Base-by-base conservation (phyloP, 2,888 invertebrate genomes). In the Acanthopleura granulata region DNA sequence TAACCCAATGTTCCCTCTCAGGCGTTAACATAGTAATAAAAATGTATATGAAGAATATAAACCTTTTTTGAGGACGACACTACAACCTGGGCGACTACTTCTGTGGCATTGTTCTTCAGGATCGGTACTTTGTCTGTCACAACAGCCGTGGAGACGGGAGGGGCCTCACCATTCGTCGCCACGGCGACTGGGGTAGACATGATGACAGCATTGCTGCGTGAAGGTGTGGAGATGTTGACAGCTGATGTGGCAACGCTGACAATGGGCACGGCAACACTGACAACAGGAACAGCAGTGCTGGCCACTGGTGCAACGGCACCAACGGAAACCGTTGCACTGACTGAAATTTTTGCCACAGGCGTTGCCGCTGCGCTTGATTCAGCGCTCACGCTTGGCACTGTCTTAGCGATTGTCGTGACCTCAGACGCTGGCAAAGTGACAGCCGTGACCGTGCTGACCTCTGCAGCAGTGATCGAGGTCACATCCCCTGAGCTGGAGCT, bases 81-180 rank as follows among this genome's bases (percentile, higher is more conserved):
- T 9, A 40, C 40, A 0, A 70, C 40, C 18, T 25, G 16, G 14
- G n/a, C 6, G 1, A 30, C n/a, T 18, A 29, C 15, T n/a, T 49
- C 49, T 49, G 29, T 50, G 49, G 27, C 50, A 15, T 22, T 22
- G 3, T 72, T 50, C 3, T 27, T 27, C 27, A 50, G 14, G 15
- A 72, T 27, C 1, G 49, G 16, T 18, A 40, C 70, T 16, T 70
- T 49, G 27, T 22, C n/a, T 40, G 40, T 16, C 3, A 40, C 62
- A 29, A 22, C 72, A 25, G 72, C 14, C 25, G 40, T 61, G 62
- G 6, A 27, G 30, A 71, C 51, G 1, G 74, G 69, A 50, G 71
- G 30, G n/a, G 71, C n/a, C 18, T 22, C 9, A 16, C 22, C 50
- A 51, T 18, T 61, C 18, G 57, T 57, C 9, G 40, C 40, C 40